Percentiles rank a stretch among this genome's conserved stretches.
phyloP scores from a whole-genome alignment of 2,113 vertebrate genomes.

The Thunnus thynnus region DNA sequence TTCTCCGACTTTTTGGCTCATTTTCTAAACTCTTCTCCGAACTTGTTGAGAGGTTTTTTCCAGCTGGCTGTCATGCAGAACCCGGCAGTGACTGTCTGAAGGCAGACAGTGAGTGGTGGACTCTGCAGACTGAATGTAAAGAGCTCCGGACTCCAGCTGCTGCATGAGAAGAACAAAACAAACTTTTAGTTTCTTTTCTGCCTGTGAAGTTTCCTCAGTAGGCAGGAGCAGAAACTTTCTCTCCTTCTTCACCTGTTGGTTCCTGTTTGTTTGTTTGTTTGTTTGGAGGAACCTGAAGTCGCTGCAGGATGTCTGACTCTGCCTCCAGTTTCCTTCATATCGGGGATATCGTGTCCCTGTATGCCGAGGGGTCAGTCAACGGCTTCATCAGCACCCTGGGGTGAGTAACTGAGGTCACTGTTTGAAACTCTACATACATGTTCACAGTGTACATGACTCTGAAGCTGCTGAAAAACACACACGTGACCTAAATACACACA shows the following conservation, averaged over 20 bases:
- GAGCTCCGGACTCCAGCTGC: not conserved
- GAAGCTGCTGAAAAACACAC: no score
- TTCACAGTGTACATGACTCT: no score
- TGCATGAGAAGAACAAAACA: not conserved
- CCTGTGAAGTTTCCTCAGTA: not conserved
- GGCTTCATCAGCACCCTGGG: conserved; percentile 96
- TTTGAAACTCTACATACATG: no score
- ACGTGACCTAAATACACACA: no score
- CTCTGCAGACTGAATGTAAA: not conserved
- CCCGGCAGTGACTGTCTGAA: conserved; percentile 22
- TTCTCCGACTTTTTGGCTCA: not conserved
- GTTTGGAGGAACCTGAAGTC: not conserved
- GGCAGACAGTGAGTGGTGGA: not conserved
- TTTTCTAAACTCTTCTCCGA: not conserved
- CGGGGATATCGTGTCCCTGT: conserved; percentile 94
- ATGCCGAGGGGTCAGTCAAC: conserved; percentile 92
- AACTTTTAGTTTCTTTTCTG: not conserved
- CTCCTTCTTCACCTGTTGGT: not conserved
- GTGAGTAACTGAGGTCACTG: conserved; percentile 80
- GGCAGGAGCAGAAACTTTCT: not conserved
- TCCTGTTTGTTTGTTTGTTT: no score
- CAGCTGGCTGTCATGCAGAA: conserved; percentile 13
- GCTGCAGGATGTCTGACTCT: conserved; percentile 89
- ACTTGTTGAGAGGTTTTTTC: not conserved
- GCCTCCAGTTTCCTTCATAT: conserved; percentile 95